Evolutionary conservation across 1,140 invertebrate species (phyloP).

Genomic region (Ostrea denselamellosa): DNA sequence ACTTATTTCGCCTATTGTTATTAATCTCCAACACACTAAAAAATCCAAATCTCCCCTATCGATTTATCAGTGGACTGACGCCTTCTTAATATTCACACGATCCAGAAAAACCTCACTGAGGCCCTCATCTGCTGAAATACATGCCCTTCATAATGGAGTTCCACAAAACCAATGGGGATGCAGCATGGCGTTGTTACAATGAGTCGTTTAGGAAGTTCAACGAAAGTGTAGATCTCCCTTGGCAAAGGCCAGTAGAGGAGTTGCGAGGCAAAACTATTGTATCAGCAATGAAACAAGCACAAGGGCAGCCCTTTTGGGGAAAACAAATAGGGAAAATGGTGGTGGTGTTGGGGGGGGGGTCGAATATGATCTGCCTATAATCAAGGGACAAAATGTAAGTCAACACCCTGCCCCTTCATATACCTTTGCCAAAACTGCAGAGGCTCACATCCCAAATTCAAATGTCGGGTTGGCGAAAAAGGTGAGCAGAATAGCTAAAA

Average conservation of each 20-base stretch:
- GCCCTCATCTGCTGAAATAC: too few species aligned
- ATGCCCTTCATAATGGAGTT: too few species aligned
- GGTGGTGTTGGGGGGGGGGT: too few species aligned
- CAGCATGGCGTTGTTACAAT: slow-evolving; percentile 37
- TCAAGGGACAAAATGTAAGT: not conserved
- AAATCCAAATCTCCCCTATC: too few species aligned
- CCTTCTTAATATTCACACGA: too few species aligned
- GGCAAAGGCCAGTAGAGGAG: slow-evolving; percentile 41
- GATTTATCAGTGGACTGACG: too few species aligned
- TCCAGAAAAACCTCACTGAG: too few species aligned
- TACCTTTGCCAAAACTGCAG: slow-evolving; percentile 25
- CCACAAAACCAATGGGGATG: too few species aligned
- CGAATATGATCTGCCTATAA: not conserved
- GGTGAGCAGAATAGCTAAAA: not conserved
- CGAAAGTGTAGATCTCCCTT: not conserved
- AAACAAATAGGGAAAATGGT: not conserved
- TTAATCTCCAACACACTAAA: too few species aligned
- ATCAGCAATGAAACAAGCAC: not conserved
- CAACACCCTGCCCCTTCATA: not conserved
- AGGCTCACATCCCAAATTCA: slow-evolving; percentile 10
- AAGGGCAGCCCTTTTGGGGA: not conserved
- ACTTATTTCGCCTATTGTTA: too few species aligned
- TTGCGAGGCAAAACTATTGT: not conserved
- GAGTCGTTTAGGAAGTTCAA: slow-evolving; percentile 41
- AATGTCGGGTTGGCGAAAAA: not conserved